Evolutionary conservation across 1,140 invertebrate species (phyloP).

Genomic region (Aphidius ervi): DNA sequence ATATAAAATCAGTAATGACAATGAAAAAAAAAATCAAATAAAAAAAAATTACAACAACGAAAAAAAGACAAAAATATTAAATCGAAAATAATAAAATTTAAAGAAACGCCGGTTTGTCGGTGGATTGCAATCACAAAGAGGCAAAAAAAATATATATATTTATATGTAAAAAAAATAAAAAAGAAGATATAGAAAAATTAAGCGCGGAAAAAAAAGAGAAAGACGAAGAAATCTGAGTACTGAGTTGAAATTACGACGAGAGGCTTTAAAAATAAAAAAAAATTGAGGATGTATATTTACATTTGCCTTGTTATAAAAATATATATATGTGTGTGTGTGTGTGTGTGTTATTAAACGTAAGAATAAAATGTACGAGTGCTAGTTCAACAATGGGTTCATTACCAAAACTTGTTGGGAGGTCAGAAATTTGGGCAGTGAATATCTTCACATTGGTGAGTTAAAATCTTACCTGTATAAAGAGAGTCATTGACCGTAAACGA

Average conservation of each 20-base stretch:
- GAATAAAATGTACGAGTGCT: constrained; percentile 15
- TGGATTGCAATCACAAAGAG: constrained; percentile 14
- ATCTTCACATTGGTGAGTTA: no score
- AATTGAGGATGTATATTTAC: not conserved
- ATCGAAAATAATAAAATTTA: not conserved
- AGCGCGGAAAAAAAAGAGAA: not conserved
- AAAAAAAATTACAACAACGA: not conserved
- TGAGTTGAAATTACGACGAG: no score
- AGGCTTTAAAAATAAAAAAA: no score
- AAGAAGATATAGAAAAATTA: not conserved
- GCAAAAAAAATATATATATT: not conserved
- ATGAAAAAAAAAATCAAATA: not conserved
- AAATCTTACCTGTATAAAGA: no score
- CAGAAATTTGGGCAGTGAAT: no score
- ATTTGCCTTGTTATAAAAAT: not conserved
- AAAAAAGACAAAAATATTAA: not conserved
- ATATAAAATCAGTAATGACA: not conserved
- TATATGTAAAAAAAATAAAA: not conserved
- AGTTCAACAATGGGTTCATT: constrained; percentile 29
- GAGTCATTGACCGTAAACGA: no score
- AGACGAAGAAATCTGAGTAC: not conserved
- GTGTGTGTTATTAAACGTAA: not conserved
- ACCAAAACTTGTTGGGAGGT: constrained; percentile 25
- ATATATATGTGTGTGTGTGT: no score
- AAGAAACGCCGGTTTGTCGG: constrained; percentile 1